Conservation (phyloP, 2,888 invertebrate genomes). For the Lydus trimaculatus region DNA sequence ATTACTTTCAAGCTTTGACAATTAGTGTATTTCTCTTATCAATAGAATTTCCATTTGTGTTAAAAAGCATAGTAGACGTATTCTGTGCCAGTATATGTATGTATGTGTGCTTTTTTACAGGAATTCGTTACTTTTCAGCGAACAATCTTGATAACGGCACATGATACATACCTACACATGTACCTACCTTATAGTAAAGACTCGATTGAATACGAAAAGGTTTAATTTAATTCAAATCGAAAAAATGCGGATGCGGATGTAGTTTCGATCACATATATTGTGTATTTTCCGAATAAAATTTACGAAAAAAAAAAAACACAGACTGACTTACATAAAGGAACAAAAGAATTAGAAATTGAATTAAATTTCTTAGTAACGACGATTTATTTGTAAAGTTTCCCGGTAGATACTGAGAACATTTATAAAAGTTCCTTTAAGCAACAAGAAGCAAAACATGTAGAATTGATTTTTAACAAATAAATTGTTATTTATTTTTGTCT, state of each 20-base stretch:
- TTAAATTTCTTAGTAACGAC: neutral
- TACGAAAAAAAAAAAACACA: neutral
- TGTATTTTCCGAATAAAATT: neutral
- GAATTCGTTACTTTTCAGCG: neutral
- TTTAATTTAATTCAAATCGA: neutral
- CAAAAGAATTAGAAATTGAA: neutral
- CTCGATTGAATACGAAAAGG: neutral
- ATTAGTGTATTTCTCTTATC: neutral
- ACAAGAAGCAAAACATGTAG: neutral
- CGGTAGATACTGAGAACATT: neutral
- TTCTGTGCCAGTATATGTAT: too few species aligned
- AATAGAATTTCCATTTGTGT: neutral
- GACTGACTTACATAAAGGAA: neutral
- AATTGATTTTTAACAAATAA: neutral
- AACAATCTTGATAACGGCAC: neutral
- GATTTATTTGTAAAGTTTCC: neutral
- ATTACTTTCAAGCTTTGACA: neutral
- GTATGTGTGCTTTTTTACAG: neutral
- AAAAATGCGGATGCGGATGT: neutral
- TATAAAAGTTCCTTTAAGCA: neutral
- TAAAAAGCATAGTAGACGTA: neutral
- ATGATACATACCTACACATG: neutral
- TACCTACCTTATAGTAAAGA: neutral
- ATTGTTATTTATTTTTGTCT: neutral
- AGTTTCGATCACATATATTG: neutral